Percentiles rank a stretch among this genome's conserved stretches.
Evolutionary conservation across 2,113 vertebrate species (phyloP).

Genomic region (Tichodroma muraria): DNA sequence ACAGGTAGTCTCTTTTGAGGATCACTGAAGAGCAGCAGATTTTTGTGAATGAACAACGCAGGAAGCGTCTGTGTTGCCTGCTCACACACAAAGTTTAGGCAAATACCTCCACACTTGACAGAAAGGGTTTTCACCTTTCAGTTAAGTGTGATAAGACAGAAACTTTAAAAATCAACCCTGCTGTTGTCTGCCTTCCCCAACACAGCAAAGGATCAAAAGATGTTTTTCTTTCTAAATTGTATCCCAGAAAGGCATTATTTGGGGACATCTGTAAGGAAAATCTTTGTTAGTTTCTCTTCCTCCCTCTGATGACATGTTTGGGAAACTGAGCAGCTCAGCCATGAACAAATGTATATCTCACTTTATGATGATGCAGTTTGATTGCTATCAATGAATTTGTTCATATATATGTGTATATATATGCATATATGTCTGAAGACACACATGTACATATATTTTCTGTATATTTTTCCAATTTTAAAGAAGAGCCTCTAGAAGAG

Average conservation of each 20-base stretch:
- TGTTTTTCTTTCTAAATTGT: neutral
- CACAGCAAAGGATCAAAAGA: neutral
- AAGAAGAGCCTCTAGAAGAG: neutral
- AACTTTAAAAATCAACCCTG: neutral
- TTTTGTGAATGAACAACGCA: neutral
- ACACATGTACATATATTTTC: rapidly evolving
- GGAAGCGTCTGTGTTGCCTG: neutral
- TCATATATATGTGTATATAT: rapidly evolving
- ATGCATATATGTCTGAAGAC: neutral
- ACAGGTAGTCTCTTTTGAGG: neutral
- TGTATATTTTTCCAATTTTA: neutral
- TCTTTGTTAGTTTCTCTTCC: neutral
- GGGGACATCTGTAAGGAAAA: neutral
- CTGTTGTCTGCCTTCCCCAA: neutral
- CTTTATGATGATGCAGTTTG: neutral
- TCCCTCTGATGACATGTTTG: neutral
- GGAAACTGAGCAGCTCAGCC: neutral
- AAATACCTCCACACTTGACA: neutral
- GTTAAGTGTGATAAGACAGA: neutral
- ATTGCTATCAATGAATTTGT: neutral
- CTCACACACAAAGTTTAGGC: neutral
- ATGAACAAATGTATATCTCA: neutral
- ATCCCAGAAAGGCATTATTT: neutral
- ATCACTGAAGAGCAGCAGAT: neutral
- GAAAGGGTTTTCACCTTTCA: neutral